Conservation (phyloP, 2,113 vertebrate species). For the Macquaria australasica region DNA sequence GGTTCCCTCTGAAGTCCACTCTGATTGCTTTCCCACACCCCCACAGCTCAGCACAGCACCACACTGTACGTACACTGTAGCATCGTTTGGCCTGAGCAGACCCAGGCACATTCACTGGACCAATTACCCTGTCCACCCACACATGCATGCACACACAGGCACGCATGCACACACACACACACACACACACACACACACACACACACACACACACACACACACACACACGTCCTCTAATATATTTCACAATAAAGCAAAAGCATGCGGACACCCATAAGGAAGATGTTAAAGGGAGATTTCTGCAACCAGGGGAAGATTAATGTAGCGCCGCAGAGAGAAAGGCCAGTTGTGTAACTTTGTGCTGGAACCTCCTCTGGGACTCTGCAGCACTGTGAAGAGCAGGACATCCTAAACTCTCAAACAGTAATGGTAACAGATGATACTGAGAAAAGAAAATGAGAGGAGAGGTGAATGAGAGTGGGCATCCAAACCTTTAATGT, state of each 20-base stretch:
- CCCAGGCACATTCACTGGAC: constrained; percentile 58
- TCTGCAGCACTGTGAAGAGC: constrained; percentile 30
- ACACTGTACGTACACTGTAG: constrained; percentile 62
- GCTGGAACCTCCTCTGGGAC: constrained; percentile 44
- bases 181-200: constrained; percentile 59
- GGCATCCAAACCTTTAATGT: constrained; percentile 8
- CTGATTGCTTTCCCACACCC: constrained; percentile 80
- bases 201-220: constrained; percentile 4
- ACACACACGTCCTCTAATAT: constrained; percentile 31
- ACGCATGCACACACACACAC: background rate
- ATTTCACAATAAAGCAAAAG: constrained; percentile 56
- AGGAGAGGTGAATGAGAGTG: constrained; percentile 2
- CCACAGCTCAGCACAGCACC: constrained; percentile 57
- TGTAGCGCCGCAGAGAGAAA: constrained; percentile 35
- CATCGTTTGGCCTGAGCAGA: constrained; percentile 57
- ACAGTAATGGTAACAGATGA: constrained; percentile 39
- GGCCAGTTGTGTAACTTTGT: constrained; percentile 48
- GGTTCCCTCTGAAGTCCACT: constrained; percentile 70
- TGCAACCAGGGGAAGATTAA: constrained; percentile 61
- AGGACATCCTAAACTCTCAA: constrained; percentile 48
- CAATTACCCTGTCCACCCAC: constrained; percentile 75
- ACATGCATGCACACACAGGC: constrained; percentile 27
- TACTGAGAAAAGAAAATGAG: constrained; percentile 1
- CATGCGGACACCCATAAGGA: constrained; percentile 69
- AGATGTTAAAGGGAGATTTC: constrained; percentile 65